Percentiles rank a stretch among this genome's conserved stretches.
Evolutionary conservation across 1,140 invertebrate genomes (phyloP).

Genomic region (Elymnias hypermnestra): DNA sequence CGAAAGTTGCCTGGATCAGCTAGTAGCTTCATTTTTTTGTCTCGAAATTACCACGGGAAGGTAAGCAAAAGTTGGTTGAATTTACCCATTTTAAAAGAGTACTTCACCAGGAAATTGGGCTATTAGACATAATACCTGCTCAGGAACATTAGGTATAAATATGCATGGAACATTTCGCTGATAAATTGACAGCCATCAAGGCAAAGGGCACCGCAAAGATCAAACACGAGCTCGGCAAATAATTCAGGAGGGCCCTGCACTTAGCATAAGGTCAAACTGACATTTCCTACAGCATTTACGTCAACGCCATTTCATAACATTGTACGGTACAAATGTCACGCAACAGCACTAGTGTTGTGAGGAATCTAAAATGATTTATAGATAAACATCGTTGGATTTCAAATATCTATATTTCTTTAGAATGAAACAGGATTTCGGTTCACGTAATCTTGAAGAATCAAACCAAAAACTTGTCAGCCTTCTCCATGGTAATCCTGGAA

Average conservation of each 20-base stretch:
- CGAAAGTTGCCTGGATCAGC: too few species aligned
- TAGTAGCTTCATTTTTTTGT: too few species aligned
- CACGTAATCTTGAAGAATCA: too few species aligned
- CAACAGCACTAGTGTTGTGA: conserved; percentile 34
- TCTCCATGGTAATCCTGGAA: too few species aligned
- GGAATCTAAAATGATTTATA: conserved; percentile 12
- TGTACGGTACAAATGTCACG: conserved; percentile 39
- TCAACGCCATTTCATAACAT: conserved; percentile 41
- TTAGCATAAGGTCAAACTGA: conserved; percentile 71
- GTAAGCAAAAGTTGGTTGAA: too few species aligned
- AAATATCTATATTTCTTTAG: too few species aligned
- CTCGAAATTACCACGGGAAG: too few species aligned
- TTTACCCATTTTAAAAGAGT: conserved; percentile 5
- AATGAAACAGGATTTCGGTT: too few species aligned
- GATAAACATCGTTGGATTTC: too few species aligned
- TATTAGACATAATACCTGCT: conserved; percentile 6
- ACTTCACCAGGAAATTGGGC: too few species aligned
- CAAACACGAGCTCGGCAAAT: conserved; percentile 48
- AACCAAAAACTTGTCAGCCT: too few species aligned
- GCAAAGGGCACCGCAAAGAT: conserved; percentile 60
- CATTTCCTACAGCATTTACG: conserved; percentile 64
- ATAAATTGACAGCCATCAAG: conserved; percentile 53
- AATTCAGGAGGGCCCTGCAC: conserved; percentile 44
- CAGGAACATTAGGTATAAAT: conserved; percentile 6
- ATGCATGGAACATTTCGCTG: conserved; percentile 21